Evolutionary conservation across 1,140 invertebrate species (phyloP).

Genomic region (Lethocerus indicus): DNA sequence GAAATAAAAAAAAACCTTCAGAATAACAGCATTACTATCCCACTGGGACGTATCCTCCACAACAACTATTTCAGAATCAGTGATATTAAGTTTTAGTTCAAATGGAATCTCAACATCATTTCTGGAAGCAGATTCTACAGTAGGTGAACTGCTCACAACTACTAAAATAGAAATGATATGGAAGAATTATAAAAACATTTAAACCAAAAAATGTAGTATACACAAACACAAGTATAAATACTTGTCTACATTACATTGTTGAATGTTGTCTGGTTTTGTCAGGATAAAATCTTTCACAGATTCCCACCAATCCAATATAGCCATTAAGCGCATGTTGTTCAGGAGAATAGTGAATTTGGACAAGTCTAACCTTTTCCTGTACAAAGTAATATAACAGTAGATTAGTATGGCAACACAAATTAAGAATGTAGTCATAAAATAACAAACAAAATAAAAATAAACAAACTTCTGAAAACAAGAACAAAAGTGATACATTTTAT

Average conservation of each 20-base stretch:
- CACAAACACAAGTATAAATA: no score
- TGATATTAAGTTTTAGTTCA: slow-evolving; percentile 86
- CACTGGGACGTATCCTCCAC: slow-evolving; percentile 75
- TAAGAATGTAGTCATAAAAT: neutral
- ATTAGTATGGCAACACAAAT: neutral
- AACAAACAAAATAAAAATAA: neutral
- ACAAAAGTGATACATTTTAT: no score
- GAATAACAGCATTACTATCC: slow-evolving; percentile 87
- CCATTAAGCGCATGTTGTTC: slow-evolving; percentile 90
- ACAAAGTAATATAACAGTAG: neutral
- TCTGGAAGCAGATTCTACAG: no score
- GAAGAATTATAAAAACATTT: neutral
- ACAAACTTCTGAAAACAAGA: neutral
- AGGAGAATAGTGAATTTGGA: slow-evolving; percentile 76
- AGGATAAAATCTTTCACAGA: slow-evolving; percentile 64
- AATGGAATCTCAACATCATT: slow-evolving; percentile 31
- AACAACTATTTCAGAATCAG: slow-evolving; percentile 86
- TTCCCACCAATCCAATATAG: slow-evolving; percentile 87
- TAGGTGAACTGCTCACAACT: no score
- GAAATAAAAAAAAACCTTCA: slow-evolving; percentile 40
- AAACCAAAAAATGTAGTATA: neutral
- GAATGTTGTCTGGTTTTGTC: slow-evolving; percentile 16
- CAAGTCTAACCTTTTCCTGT: slow-evolving; percentile 38
- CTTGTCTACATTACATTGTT: slow-evolving; percentile 5
- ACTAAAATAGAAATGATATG: no score